Evolutionary conservation across 2,888 invertebrate genomes (phyloP).

Genomic region (Drosophila recens): DNA sequence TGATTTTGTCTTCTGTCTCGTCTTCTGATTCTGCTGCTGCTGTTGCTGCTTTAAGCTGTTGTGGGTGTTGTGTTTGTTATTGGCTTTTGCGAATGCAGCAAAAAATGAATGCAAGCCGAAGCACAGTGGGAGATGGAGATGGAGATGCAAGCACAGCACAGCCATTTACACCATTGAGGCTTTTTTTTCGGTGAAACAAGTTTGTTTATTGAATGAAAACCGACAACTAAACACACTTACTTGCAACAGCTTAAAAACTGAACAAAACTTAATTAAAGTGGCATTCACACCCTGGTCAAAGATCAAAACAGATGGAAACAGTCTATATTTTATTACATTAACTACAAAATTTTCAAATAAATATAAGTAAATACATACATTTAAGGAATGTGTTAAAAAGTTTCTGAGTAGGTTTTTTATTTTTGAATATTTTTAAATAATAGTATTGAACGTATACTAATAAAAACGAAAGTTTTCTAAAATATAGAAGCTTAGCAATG

Average conservation of each 20-base stretch:
- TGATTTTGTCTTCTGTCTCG: not conserved
- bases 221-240: slow-evolving; percentile 29
- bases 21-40: not conserved
- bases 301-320: not conserved
- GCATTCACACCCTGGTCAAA: not conserved
- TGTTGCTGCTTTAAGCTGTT: slow-evolving; percentile 44
- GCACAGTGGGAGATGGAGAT: slow-evolving; percentile 30
- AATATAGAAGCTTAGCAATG: no score
- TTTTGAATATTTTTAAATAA: no score
- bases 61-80: slow-evolving; percentile 81
- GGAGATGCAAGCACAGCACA: slow-evolving; percentile 12
- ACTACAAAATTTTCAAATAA: no score
- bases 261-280: not conserved
- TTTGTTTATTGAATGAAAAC: slow-evolving; percentile 56
- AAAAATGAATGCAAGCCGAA: slow-evolving; percentile 64
- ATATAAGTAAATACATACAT: no score
- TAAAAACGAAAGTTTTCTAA: no score
- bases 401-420: no score
- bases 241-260: not conserved
- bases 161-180: slow-evolving; percentile 12
- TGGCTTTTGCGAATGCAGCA: slow-evolving; percentile 76
- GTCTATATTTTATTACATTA: no score
- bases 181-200: slow-evolving; percentile 51
- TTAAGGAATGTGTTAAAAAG: no score
- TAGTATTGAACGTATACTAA: no score